A percentile compares a stretch with the other conserved stretches of the same genome.
Conservation (phyloP, 37 sponge, comb jelly and placozoan genomes). For the Lycopodina hypogea region DNA sequence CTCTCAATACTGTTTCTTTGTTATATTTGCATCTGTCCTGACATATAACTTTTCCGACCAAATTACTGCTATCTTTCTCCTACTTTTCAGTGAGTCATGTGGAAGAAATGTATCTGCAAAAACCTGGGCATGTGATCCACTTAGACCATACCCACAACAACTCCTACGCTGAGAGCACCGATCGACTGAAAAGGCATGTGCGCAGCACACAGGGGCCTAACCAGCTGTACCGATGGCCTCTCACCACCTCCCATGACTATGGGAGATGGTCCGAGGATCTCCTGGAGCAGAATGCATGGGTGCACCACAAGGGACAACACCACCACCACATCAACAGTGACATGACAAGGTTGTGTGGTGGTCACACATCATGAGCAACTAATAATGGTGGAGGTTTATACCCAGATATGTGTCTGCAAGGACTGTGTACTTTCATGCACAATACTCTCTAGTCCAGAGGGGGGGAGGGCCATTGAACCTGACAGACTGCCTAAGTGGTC, state of each 20-base stretch:
- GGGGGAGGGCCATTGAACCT: too few relatives aligned
- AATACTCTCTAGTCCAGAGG: too few relatives aligned
- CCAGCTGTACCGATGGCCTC: conserved; percentile 70
- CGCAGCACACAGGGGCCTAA: conserved; percentile 82
- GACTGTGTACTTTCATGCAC: too few relatives aligned
- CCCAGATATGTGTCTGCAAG: too few relatives aligned
- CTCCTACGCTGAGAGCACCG: conserved; percentile 73
- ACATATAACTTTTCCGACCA: too few relatives aligned
- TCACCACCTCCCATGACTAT: conserved; percentile 88
- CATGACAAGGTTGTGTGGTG: conserved; percentile 94
- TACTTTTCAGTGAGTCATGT: background rate
- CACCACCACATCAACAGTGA: conserved; percentile 89
- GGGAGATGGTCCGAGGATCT: conserved; percentile 88
- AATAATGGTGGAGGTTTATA: too few relatives aligned
- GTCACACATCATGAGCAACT: conserved; percentile 4
- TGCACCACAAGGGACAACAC: conserved; percentile 53
- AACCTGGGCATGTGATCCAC: background rate
- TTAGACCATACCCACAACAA: conserved; percentile 41
- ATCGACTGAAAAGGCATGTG: conserved; percentile 78
- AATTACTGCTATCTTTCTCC: too few relatives aligned
- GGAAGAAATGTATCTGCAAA: background rate
- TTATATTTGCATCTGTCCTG: too few relatives aligned
- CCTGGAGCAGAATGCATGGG: conserved; percentile 56
- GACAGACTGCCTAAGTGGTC: too few relatives aligned
- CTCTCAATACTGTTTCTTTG: too few relatives aligned